These are phyloP conservation scores for Rhinoraja longicauda DNA, from an alignment of 2,797 vertebrate genomes.

Conservation along the genomic window DNA sequence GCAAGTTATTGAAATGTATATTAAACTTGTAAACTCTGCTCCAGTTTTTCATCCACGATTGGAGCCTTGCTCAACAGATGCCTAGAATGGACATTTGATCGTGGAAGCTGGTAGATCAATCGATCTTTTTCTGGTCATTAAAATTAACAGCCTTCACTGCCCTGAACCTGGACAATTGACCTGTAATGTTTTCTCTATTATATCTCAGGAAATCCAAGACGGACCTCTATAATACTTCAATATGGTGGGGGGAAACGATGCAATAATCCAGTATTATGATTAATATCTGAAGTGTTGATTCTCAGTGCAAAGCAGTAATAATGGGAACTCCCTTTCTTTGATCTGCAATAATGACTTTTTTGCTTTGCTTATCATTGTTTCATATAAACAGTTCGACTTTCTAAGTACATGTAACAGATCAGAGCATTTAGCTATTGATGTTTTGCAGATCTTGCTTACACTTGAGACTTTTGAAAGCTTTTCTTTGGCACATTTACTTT, in stretches of 20 bases:
- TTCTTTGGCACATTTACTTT: neutral
- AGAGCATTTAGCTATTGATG: neutral
- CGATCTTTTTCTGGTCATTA: constrained; percentile 1
- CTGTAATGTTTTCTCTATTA: neutral
- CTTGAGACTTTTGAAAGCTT: neutral
- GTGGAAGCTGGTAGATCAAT: neutral
- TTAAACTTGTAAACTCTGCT: neutral
- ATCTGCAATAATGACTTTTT: neutral
- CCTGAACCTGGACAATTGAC: neutral
- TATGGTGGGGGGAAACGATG: neutral
- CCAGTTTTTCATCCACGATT: neutral
- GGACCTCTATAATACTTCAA: neutral
- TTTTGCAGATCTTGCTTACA: neutral
- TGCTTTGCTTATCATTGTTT: neutral
- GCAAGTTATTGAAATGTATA: neutral
- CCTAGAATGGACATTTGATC: neutral
- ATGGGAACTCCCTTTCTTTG: neutral
- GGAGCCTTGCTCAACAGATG: neutral
- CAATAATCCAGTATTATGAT: neutral
- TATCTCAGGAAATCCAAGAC: neutral
- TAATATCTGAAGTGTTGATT: neutral
- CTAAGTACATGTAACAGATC: neutral
- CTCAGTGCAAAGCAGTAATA: neutral
- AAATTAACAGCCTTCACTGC: neutral
- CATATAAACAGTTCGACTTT: neutral